These are phyloP conservation scores for Drosophila nr. fundita DNA, from an alignment of 2,888 invertebrate genomes.

Conservation along the genomic window DNA sequence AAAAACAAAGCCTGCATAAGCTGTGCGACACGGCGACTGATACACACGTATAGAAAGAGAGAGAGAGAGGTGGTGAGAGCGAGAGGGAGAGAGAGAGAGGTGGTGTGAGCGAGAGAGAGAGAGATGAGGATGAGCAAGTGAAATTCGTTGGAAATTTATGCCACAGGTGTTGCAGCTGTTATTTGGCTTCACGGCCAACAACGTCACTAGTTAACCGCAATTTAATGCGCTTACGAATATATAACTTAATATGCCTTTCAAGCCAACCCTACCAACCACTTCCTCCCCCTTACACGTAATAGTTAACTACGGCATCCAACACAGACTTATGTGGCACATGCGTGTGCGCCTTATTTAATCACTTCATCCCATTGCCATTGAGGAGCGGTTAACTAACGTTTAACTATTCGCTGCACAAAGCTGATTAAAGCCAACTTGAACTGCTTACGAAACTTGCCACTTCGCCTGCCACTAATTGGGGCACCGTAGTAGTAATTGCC, in stretches of 20 bases:
- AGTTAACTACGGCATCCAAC: not conserved
- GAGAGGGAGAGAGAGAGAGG: not conserved
- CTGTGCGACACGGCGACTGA: constrained; percentile 9
- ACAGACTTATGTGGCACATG: not conserved
- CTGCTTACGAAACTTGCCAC: not conserved
- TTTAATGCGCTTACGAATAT: constrained; percentile 53
- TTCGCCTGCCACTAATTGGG: constrained; percentile 13
- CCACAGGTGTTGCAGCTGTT: constrained; percentile 65
- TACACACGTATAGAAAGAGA: not conserved
- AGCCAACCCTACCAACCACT: not conserved
- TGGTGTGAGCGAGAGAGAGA: not conserved
- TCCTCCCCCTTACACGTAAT: not conserved
- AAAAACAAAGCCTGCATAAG: constrained; percentile 48
- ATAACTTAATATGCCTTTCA: constrained; percentile 42
- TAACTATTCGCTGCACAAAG: constrained; percentile 9
- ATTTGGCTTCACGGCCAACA: constrained; percentile 13
- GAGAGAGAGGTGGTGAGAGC: too few species aligned
- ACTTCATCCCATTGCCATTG: not conserved
- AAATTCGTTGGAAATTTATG: constrained; percentile 54
- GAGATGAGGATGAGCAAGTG: not conserved
- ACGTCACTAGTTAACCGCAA: constrained; percentile 54
- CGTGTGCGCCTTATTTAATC: not conserved
- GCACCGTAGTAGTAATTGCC: constrained; percentile 3
- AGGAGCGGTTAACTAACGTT: not conserved
- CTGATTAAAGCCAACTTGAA: constrained; percentile 11